Evolutionary conservation across 2,797 vertebrate genomes (phyloP).

Genomic region (Simalia tracyae): DNA sequence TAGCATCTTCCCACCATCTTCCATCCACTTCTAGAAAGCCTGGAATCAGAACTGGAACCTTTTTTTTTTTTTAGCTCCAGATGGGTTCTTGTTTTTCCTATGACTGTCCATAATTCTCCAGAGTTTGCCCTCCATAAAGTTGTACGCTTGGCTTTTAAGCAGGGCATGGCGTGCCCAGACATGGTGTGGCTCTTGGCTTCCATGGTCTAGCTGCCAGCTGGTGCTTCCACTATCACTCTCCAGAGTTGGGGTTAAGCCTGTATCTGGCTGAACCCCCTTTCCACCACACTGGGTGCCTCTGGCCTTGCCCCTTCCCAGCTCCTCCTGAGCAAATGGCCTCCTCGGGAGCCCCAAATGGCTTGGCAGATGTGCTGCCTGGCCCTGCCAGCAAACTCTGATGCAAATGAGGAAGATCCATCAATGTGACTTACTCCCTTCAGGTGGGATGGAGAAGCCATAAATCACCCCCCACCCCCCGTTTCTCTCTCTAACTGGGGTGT

Average conservation of each 20-base stretch:
- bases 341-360: neutral
- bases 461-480: constrained; percentile 4
- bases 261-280: no score
- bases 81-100: no score
- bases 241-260: neutral
- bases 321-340: neutral
- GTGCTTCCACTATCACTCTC: neutral
- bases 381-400: neutral
- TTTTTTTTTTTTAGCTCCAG: no score
- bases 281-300: neutral
- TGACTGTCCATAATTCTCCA: no score
- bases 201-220: neutral
- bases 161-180: neutral
- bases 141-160: no score
- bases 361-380: neutral
- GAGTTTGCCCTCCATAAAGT: no score
- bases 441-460: constrained; percentile 15
- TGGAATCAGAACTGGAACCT: no score
- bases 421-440: constrained; percentile 21
- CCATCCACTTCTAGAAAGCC: no score
- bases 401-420: constrained; percentile 39
- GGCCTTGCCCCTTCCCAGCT: neutral
- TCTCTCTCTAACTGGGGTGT: neutral
- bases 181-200: neutral
- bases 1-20: no score